These are phyloP conservation scores for Botia kubotai DNA, from an alignment of 2,797 vertebrate species.

Conservation along the genomic window DNA sequence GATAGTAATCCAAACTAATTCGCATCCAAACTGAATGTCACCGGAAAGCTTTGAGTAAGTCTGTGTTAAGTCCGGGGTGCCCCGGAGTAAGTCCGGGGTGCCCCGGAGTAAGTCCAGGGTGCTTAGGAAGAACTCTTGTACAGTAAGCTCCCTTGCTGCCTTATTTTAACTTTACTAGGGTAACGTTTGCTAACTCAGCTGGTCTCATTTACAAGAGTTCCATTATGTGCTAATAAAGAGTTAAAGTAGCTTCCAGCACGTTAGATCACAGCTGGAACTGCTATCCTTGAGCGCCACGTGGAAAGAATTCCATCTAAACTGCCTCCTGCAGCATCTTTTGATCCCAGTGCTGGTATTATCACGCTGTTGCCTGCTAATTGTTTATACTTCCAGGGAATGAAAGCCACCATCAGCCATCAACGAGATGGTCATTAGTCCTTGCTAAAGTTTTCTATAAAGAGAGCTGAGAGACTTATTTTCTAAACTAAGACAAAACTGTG, in stretches of 20 bases:
- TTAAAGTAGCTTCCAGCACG: conserved; percentile 44
- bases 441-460: conserved; percentile 57
- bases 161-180: conserved; percentile 9
- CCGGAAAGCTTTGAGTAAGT: conserved; percentile 7
- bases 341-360: conserved; percentile 61
- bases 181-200: conserved; percentile 58
- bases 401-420: conserved; percentile 54
- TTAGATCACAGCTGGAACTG: conserved; percentile 33
- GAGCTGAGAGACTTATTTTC: conserved; percentile 20
- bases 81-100: background rate
- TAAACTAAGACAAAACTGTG: conserved; percentile 56
- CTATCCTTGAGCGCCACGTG: conserved; percentile 44
- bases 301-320: conserved; percentile 49
- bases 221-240: conserved; percentile 50
- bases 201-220: conserved; percentile 48
- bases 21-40: conserved; percentile 3
- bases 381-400: conserved; percentile 47
- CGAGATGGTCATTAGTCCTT: conserved; percentile 61
- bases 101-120: too few species aligned
- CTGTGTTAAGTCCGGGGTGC: too few species aligned
- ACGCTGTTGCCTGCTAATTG: conserved; percentile 64
- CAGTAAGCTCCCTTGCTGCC: conserved; percentile 14
- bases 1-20: conserved; percentile 18
- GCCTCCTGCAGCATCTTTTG: conserved; percentile 62
- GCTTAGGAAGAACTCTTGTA: conserved; percentile 12